Conservation (phyloP, 2,113 vertebrate genomes). For the Excalfactoria chinensis region DNA sequence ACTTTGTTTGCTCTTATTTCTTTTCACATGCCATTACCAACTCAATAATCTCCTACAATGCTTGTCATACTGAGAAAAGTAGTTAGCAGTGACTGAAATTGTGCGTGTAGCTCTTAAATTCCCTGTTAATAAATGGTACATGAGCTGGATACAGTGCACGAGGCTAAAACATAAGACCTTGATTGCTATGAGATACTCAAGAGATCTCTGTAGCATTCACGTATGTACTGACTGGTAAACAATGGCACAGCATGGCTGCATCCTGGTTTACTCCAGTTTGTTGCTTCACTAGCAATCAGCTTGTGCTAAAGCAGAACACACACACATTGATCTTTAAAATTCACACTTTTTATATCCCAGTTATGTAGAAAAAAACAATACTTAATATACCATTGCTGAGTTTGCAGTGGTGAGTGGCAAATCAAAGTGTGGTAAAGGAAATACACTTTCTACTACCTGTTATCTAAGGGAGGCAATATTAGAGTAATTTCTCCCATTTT, state of each 20-base stretch:
- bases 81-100: slow-evolving; percentile 1
- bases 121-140: not conserved
- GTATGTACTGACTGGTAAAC: not conserved
- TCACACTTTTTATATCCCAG: not conserved
- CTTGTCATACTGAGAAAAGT: not conserved
- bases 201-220: not conserved
- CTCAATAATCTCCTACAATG: not conserved
- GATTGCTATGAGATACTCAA: not conserved
- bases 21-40: slow-evolving; percentile 21
- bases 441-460: not conserved
- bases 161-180: not conserved
- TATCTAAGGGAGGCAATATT: not conserved
- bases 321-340: not conserved
- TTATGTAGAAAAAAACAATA: not conserved
- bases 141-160: not conserved
- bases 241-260: not conserved
- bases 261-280: not conserved
- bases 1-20: slow-evolving; percentile 11
- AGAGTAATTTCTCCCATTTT: not conserved
- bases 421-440: not conserved
- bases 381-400: not conserved
- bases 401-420: not conserved
- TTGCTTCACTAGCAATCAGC: not conserved
- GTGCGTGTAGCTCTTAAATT: not conserved
- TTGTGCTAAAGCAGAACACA: not conserved